These are phyloP conservation scores for Callosobruchus maculatus DNA, from an alignment of 2,888 invertebrate species.

Conservation along the genomic window DNA sequence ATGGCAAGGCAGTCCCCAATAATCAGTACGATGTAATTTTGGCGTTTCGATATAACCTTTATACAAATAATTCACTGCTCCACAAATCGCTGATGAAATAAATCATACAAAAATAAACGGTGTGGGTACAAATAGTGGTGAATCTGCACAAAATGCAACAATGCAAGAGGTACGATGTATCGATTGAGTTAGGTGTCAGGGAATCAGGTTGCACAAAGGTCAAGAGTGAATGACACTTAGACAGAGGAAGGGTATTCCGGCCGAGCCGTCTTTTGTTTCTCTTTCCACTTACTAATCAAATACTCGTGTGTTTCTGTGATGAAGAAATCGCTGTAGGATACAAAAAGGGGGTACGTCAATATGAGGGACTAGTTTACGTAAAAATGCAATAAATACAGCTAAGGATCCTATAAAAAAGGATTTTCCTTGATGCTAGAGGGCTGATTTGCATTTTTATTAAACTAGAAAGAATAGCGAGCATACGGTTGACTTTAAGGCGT, in stretches of 20 bases:
- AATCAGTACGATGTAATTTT: not conserved
- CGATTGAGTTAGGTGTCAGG: constrained; percentile 31
- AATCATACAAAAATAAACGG: not conserved
- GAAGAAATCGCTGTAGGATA: not conserved
- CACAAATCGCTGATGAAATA: constrained; percentile 5
- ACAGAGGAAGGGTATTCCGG: constrained; percentile 63
- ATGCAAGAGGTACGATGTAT: constrained; percentile 38
- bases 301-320: not conserved
- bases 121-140: not conserved
- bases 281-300: constrained; percentile 3
- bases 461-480: not conserved
- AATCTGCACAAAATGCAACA: constrained; percentile 46
- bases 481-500: not conserved
- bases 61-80: constrained; percentile 19
- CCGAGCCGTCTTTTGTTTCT: constrained; percentile 46
- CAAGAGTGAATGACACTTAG: constrained; percentile 66
- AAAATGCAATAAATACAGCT: not conserved
- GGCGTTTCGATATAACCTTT: not conserved
- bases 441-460: not conserved
- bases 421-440: not conserved
- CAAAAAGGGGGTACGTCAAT: not conserved
- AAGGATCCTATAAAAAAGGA: not conserved
- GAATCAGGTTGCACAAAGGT: constrained; percentile 48
- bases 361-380: not conserved
- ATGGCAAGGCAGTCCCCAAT: not conserved